Conservation (phyloP, 2,888 invertebrate genomes). For the Melanargia galathea region DNA sequence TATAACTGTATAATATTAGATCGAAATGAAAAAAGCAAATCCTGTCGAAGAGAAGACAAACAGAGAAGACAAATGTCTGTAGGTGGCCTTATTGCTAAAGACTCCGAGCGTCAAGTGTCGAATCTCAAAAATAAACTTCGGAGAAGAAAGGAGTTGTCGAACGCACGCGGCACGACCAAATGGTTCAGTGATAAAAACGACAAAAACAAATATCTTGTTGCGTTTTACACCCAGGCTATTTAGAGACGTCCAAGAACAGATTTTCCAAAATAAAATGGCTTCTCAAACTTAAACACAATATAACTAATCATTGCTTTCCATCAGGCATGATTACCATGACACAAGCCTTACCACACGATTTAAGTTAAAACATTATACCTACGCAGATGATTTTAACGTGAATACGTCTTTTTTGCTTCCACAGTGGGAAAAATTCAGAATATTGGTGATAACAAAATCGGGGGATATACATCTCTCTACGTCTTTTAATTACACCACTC, state of each 20-base stretch:
- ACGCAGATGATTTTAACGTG: too few relatives aligned
- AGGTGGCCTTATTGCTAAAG: background rate
- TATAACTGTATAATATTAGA: background rate
- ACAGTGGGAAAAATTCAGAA: too few relatives aligned
- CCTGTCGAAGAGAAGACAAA: background rate
- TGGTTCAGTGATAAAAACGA: background rate
- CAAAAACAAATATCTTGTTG: conserved; percentile 1
- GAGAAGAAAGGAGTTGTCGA: background rate
- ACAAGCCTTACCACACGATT: too few relatives aligned
- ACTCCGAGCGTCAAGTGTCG: background rate
- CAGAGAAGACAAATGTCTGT: background rate
- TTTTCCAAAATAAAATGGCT: conserved; percentile 1
- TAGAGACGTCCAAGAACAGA: background rate
- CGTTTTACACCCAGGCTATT: conserved; percentile 7
- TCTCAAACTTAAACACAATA: background rate
- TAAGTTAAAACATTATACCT: too few relatives aligned
- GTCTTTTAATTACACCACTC: too few relatives aligned
- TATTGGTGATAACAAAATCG: too few relatives aligned
- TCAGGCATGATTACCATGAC: too few relatives aligned
- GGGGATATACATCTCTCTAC: too few relatives aligned
- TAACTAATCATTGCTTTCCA: background rate
- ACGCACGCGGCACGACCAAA: background rate
- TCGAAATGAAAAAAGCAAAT: background rate
- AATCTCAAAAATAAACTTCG: background rate
- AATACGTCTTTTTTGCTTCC: too few relatives aligned